A percentile compares a stretch with the other conserved stretches of the same genome.
Evolutionary conservation across 2,113 vertebrate genomes (phyloP).

Genomic region (Indri indri): DNA sequence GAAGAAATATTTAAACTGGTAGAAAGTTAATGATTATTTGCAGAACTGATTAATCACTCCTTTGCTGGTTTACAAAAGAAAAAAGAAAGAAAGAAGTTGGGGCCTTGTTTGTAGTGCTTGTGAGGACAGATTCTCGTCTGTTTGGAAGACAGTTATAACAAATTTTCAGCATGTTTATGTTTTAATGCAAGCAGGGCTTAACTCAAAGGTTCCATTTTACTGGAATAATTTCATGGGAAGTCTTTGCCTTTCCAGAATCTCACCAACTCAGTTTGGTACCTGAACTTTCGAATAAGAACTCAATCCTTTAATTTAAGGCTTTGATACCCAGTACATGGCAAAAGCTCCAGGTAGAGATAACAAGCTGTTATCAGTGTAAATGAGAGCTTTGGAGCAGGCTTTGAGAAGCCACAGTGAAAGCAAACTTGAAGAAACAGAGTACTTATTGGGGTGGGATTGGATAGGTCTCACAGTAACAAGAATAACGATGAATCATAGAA

Average conservation of each 20-base stretch:
- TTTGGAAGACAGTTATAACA: not conserved
- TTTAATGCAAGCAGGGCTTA: not conserved
- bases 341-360: not conserved
- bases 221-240: not conserved
- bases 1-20: not conserved
- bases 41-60: not conserved
- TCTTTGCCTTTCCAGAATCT: constrained; percentile 21
- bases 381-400: not conserved
- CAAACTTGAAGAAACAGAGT: not conserved
- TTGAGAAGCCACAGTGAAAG: not conserved
- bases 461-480: not conserved
- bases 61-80: not conserved
- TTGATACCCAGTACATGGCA: constrained; percentile 16
- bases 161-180: not conserved
- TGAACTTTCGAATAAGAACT: not conserved
- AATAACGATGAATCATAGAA: not conserved
- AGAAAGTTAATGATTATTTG: constrained; percentile 17
- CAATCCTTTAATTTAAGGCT: not conserved
- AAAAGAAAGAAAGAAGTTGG: not conserved
- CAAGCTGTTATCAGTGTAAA: not conserved
- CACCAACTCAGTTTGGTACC: not conserved
- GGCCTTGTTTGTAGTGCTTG: not conserved
- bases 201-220: not conserved
- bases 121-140: not conserved
- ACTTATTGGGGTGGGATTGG: too few relatives aligned